A percentile compares a stretch with the other conserved stretches of the same genome.
Conservation (phyloP, 2,797 vertebrate genomes). For the Gymnodraco acuticeps region DNA sequence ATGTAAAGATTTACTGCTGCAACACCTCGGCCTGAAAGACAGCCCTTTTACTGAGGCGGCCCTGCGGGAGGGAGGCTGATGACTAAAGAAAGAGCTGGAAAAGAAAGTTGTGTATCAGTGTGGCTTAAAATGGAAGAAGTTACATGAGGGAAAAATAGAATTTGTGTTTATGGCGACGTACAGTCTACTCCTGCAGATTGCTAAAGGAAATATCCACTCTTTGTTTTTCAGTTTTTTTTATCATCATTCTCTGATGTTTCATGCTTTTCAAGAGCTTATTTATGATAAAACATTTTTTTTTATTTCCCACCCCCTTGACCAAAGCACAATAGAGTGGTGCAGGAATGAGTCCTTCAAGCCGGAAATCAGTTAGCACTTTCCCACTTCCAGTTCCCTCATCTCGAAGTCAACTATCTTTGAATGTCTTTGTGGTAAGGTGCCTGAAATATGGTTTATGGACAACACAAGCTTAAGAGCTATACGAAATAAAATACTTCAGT, state of each 20-base stretch:
- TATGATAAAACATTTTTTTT: neutral
- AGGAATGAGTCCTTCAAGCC: too few species aligned
- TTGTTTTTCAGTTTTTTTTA: neutral
- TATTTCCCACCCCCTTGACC: neutral
- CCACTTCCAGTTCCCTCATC: too few species aligned
- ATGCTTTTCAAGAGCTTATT: slow-evolving; percentile 9
- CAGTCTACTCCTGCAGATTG: slow-evolving; percentile 32
- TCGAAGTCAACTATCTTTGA: too few species aligned
- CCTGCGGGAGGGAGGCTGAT: slow-evolving; percentile 41
- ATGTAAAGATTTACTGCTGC: slow-evolving; percentile 66
- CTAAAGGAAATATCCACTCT: slow-evolving; percentile 14
- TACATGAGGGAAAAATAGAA: slow-evolving; percentile 29
- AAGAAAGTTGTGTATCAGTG: slow-evolving; percentile 47
- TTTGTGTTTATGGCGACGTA: slow-evolving; percentile 24
- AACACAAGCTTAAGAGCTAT: too few species aligned
- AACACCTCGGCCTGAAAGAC: slow-evolving; percentile 54
- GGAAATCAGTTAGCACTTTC: too few species aligned
- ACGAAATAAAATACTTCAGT: too few species aligned
- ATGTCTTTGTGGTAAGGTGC: too few species aligned
- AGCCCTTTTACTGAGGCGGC: slow-evolving; percentile 20
- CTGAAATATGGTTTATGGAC: too few species aligned
- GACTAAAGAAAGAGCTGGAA: slow-evolving; percentile 37
- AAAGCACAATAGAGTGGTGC: neutral
- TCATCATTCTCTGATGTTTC: neutral
- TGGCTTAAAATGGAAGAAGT: slow-evolving; percentile 31